Percentiles rank a stretch among this genome's conserved stretches.
phyloP scores from a whole-genome alignment of 2,888 invertebrate species.

The Andricus quercusramuli region DNA sequence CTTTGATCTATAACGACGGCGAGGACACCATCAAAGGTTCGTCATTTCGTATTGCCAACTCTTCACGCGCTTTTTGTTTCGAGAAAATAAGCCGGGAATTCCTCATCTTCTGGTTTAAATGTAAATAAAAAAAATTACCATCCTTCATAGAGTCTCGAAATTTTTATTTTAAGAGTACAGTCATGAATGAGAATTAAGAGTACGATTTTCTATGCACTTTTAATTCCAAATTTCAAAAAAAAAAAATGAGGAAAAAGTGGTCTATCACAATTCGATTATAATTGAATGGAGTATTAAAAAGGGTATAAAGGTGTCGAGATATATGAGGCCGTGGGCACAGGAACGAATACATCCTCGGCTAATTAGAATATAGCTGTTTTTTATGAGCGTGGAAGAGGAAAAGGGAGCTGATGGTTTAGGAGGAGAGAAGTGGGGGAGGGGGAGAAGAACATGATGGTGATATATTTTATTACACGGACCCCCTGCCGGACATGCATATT shows the following conservation, averaged over 20 bases:
- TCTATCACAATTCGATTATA: neutral
- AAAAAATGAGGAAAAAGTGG: neutral
- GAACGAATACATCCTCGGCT: constrained; percentile 65
- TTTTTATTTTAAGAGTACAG: too few relatives aligned
- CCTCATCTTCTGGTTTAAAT: neutral
- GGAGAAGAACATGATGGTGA: constrained; percentile 64
- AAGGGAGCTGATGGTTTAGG: constrained; percentile 71
- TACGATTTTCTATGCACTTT: neutral
- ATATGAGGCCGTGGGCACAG: constrained; percentile 4
- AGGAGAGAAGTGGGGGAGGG: constrained; percentile 58
- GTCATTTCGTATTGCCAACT: neutral
- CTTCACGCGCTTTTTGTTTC: constrained; percentile 33
- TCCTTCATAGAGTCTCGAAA: too few relatives aligned
- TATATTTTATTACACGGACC: constrained; percentile 75
- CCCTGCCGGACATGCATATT: constrained; percentile 78
- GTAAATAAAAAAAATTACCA: too few relatives aligned
- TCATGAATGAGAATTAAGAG: neutral
- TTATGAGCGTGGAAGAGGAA: constrained; percentile 79
- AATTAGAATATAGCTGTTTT: constrained; percentile 79
- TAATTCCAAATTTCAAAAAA: neutral
- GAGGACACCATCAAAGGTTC: constrained; percentile 21
- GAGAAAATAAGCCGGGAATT: neutral
- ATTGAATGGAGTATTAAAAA: constrained; percentile 22
- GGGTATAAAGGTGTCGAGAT: neutral
- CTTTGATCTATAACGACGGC: constrained; percentile 34